Base-by-base conservation (phyloP, 92 coral and sea anemone species). In the Actinostola sp. region DNA sequence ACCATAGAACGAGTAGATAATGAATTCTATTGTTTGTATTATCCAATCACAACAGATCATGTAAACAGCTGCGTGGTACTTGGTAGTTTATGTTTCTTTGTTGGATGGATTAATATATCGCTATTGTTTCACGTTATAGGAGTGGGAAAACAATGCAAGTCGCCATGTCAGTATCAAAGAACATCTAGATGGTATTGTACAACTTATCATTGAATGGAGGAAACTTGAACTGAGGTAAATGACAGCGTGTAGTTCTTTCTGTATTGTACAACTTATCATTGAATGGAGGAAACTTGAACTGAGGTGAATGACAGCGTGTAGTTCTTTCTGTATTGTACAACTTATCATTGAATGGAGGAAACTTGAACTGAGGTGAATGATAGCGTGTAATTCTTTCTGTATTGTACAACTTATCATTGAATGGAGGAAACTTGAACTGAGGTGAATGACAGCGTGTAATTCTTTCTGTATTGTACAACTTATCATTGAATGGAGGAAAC, bases 131-230 rank as follows among this genome's bases (percentile, higher is more conserved):
- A n/a, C n/a, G n/a, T n/a, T n/a, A n/a, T 13, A 91, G 99, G 99
- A 91, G 30, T 95, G 99, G 99, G 99, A 95, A 68, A 46, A 82
- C 15, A 95, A 91, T 46, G 99, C 99, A 1, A 92, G 97, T 54
- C 89, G 84, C 32, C 96, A 91, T 32, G 99, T 95, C 66, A 88
- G 90, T 58, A 88, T 95, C 60, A 88, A 81, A 36, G 74, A 57
- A n/a, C 84, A 91, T 52, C 83, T 95, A 27, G 92, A 95, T 66
- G 76, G 68, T 17, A 70, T 91, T 42, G 83, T 88, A 19, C 86
- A 86, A 11, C 80, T 88, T 71, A 88, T 95, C 56, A 86, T 91
- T 45, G 85, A 75, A 27, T 95, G 99, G 99, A 82, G 99, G 51
- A 86, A 88, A 63, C 83, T 95, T 49, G 99, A 95, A 46, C 88